phyloP scores from a whole-genome alignment of 2,113 vertebrate species.

The Smithornis capensis region DNA sequence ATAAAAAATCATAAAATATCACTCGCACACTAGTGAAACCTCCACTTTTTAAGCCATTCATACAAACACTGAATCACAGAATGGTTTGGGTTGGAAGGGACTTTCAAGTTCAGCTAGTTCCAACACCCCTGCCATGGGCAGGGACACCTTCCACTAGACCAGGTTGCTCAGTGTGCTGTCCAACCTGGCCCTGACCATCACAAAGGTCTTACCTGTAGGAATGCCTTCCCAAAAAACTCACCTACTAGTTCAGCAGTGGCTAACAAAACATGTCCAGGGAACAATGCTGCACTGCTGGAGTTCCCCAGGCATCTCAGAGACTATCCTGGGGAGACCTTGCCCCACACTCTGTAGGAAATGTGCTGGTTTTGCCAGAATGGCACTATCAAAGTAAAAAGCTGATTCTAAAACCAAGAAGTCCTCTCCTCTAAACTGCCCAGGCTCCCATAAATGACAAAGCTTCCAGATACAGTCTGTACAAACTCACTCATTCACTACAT shows the following conservation, averaged over 20 bases:
- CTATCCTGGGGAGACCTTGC: fast-evolving
- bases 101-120: not conserved
- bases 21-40: fast-evolving
- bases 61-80: not conserved
- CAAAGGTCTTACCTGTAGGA: not conserved
- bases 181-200: not conserved
- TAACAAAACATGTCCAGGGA: not conserved
- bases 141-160: not conserved
- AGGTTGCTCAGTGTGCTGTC: not conserved
- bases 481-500: not conserved
- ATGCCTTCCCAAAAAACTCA: not conserved
- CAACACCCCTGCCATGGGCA: not conserved
- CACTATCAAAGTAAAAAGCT: not conserved
- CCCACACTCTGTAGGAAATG: not conserved
- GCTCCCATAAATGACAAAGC: not conserved
- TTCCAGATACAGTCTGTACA: not conserved
- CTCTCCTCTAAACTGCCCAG: not conserved
- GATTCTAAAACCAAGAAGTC: not conserved
- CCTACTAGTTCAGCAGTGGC: not conserved
- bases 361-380: not conserved
- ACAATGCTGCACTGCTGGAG: not conserved
- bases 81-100: not conserved
- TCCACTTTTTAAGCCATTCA: not conserved
- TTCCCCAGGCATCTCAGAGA: not conserved
- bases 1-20: not conserved